Percentiles rank a stretch among this genome's conserved stretches.
Conservation (phyloP, 2,888 invertebrate species). For the Epirrhoe tristata region DNA sequence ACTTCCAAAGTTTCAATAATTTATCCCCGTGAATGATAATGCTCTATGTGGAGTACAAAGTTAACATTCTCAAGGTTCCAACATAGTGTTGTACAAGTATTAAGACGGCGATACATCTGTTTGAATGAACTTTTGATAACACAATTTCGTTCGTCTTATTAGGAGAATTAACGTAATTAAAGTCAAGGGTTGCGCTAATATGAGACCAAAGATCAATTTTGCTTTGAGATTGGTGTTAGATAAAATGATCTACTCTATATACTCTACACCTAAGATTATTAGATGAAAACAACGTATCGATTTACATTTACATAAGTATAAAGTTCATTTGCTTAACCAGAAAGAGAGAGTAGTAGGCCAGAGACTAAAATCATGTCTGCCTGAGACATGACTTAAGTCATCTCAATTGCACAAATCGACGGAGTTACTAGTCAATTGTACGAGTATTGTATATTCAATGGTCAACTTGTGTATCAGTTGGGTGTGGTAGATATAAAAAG, state of each 20-base stretch:
- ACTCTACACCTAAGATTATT: neutral
- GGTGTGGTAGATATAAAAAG: slow-evolving; percentile 1
- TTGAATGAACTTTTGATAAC: slow-evolving; percentile 1
- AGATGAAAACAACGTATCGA: neutral
- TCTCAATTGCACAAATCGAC: slow-evolving; percentile 4
- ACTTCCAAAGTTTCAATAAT: neutral
- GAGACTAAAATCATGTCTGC: no score
- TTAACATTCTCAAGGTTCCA: neutral
- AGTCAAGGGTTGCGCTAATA: neutral
- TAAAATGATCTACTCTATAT: neutral
- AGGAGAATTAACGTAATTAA: neutral
- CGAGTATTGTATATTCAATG: neutral
- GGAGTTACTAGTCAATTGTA: neutral
- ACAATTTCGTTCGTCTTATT: neutral
- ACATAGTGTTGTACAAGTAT: neutral
- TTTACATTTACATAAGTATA: no score
- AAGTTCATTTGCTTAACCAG: neutral
- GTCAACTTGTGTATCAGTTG: neutral
- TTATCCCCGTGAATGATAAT: neutral
- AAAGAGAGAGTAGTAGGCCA: neutral
- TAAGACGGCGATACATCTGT: neutral
- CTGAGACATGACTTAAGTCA: neutral
- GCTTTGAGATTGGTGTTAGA: neutral
- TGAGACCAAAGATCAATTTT: neutral
- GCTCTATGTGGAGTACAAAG: neutral